Evolutionary conservation across 2,888 invertebrate species (phyloP).

Genomic region (Parelbella ahira): DNA sequence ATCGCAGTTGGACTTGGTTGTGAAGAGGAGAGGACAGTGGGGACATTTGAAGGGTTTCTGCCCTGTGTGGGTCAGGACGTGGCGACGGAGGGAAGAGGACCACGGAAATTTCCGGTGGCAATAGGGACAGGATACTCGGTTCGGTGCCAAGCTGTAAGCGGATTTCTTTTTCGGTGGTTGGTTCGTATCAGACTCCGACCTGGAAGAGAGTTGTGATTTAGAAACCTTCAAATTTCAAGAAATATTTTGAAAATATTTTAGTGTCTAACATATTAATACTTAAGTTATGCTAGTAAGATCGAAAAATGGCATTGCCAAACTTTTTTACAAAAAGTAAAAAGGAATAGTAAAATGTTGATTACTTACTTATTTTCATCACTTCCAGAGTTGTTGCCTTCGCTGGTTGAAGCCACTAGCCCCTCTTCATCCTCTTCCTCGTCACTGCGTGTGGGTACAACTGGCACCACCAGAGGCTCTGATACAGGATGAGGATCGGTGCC

Average conservation of each 20-base stretch:
- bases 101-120: constrained; percentile 97
- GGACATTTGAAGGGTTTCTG: constrained; percentile 98
- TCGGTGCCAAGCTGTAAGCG: constrained; percentile 96
- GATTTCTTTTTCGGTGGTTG: constrained; percentile 91
- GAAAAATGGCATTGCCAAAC: too few relatives aligned
- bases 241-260: too few relatives aligned
- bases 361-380: constrained; percentile 89
- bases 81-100: constrained; percentile 96
- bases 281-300: too few relatives aligned
- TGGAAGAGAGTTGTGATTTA: constrained; percentile 47
- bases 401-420: constrained; percentile 88
- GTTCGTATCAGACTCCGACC: constrained; percentile 84
- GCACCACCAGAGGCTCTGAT: constrained; percentile 90
- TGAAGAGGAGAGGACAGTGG: constrained; percentile 95
- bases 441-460: constrained; percentile 78
- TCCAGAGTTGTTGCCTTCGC: constrained; percentile 91
- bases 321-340: too few relatives aligned
- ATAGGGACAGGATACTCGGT: constrained; percentile 95
- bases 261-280: too few relatives aligned
- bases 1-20: constrained; percentile 98
- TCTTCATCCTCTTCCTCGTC: constrained; percentile 88
- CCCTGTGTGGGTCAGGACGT: constrained; percentile 96
- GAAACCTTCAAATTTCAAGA: too few relatives aligned
- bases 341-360: too few relatives aligned
- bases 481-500: constrained; percentile 66